Base-by-base conservation (phyloP, 2,888 invertebrate species). In the Uloborus plumipes region DNA sequence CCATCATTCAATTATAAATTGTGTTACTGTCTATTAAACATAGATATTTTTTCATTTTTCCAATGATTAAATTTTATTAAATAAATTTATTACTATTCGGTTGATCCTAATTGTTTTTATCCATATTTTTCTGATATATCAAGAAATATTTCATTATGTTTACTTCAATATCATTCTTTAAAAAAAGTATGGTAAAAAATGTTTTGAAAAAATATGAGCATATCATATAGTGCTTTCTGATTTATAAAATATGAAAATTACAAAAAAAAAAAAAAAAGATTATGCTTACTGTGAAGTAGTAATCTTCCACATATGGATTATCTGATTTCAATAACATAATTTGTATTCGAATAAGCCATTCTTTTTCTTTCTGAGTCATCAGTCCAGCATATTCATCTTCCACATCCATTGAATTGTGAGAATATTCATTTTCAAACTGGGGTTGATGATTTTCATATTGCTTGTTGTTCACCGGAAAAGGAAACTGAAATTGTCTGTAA, bases 291-390 rank as follows among this genome's bases (percentile, higher is more conserved):
- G 96, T 96, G 88, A 95, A 98, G 88, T 99, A 99, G 89, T 95
- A 99, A 89, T 99, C 99, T 88, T 99, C 98, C 87, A 97, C 93
- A 89, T 96, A 97, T 0, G 99, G 98, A 83, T 98, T 96, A 71
- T 96, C 97, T 0, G 96, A 96, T 88, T 97, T 96, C 0, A 98
- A 91, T 88, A 98, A 98, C 83, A 97, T 89, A 88, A 97, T 91
- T 89, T 99, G 99, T 86, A 99, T 98, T 88, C 96, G 97, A 85
- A 97, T 93, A 15, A 99, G 91, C 97, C 98, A 98, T 86, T 98
- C 97, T 87, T 98, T 97, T 89, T 99, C 99, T 47, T 95, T 92
- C 85, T 92, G 92, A 16, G 95, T 95, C 99, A 99, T 99, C 15
- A 99, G 91, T 0, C 97, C 98, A 0, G 94, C 94, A 88, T 95